Conservation (phyloP, 2,888 invertebrate species). For the Leptodirus hochenwartii region DNA sequence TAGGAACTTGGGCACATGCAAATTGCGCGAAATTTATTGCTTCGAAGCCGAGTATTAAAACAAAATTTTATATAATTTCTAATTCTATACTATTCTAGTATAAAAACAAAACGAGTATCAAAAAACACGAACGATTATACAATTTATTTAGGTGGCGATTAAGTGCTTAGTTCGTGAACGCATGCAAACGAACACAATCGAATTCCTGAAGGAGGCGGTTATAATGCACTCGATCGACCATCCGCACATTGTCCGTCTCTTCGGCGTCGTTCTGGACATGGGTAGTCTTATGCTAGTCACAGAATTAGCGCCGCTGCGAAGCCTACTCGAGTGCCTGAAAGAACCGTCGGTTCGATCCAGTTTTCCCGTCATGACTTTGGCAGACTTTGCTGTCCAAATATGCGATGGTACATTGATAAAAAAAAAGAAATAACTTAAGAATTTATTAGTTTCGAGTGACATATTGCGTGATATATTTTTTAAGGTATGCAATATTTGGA, state of each 20-base stretch:
- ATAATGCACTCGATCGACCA: slow-evolving; percentile 98
- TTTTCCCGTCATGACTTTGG: slow-evolving; percentile 81
- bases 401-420: too few species aligned
- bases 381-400: slow-evolving; percentile 90
- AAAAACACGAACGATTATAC: too few species aligned
- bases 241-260: slow-evolving; percentile 90
- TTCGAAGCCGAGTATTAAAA: too few species aligned
- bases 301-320: slow-evolving; percentile 87
- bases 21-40: too few species aligned
- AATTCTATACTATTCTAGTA: too few species aligned
- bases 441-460: too few species aligned
- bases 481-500: slow-evolving; percentile 97
- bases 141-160: slow-evolving; percentile 64
- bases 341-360: slow-evolving; percentile 80
- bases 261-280: slow-evolving; percentile 90
- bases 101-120: too few species aligned
- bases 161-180: slow-evolving; percentile 89
- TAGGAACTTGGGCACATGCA: too few species aligned
- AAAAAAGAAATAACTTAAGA: too few species aligned
- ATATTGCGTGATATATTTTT: too few species aligned
- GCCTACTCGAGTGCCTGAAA: slow-evolving; percentile 86
- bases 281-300: slow-evolving; percentile 51
- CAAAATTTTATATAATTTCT: too few species aligned
- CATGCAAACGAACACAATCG: slow-evolving; percentile 90
- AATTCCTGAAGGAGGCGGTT: slow-evolving; percentile 94